Conservation (phyloP, 2,888 invertebrate genomes). For the Chalcis sispes region DNA sequence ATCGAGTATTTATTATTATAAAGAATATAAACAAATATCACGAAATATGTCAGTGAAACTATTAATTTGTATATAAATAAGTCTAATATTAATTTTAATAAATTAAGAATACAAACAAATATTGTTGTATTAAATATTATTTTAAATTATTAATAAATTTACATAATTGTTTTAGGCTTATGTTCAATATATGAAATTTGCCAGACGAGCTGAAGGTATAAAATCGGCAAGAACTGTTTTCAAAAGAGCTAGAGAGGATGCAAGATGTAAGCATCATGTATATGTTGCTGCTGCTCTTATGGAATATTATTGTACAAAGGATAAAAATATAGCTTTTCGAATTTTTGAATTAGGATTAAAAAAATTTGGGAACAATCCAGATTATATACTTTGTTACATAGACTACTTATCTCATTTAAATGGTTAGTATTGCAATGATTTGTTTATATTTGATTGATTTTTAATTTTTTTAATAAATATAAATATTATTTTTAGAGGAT, state of each 20-base stretch:
- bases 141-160: neutral
- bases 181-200: slow-evolving; percentile 99
- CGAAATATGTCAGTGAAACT: too few species aligned
- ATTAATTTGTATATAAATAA: too few species aligned
- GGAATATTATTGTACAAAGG: slow-evolving; percentile 99
- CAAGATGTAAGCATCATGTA: slow-evolving; percentile 89
- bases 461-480: slow-evolving; percentile 10
- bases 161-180: slow-evolving; percentile 83
- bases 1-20: too few species aligned
- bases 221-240: slow-evolving; percentile 97
- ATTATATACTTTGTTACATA: slow-evolving; percentile 96
- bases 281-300: slow-evolving; percentile 98
- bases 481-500: slow-evolving; percentile 84
- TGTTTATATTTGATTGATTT: neutral
- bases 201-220: slow-evolving; percentile 97
- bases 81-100: too few species aligned
- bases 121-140: too few species aligned
- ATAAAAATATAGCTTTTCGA: slow-evolving; percentile 96
- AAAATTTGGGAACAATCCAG: slow-evolving; percentile 96
- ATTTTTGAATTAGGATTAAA: slow-evolving; percentile 98
- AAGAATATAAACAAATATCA: too few species aligned
- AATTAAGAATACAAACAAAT: too few species aligned
- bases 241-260: slow-evolving; percentile 95
- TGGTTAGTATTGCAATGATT: slow-evolving; percentile 78
- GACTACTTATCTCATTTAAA: slow-evolving; percentile 98